Conservation (phyloP, 2,888 invertebrate species). For the Stenotaenia linearis region DNA sequence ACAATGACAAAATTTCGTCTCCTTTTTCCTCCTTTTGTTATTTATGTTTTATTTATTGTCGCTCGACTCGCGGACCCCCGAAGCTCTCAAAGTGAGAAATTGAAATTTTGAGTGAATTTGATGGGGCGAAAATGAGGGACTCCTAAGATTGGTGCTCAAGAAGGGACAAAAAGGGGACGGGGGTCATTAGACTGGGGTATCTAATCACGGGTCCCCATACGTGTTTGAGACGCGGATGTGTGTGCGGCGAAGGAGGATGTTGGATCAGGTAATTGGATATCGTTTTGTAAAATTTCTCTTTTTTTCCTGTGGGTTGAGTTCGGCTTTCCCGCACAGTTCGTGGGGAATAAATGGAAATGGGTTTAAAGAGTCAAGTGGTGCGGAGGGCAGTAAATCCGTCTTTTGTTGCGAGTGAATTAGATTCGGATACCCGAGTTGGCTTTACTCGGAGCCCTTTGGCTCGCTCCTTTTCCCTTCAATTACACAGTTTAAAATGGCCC, state of each 20-base stretch:
- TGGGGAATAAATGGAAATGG: constrained; percentile 13
- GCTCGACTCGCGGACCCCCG: background rate
- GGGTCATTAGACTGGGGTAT: background rate
- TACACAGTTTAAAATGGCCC: background rate
- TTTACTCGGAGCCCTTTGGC: background rate
- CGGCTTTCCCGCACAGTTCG: background rate
- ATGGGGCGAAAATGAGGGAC: background rate
- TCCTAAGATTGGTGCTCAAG: background rate
- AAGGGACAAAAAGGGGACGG: too few species aligned
- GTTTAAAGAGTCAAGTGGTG: constrained; percentile 14
- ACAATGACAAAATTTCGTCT: background rate
- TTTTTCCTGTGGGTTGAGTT: background rate
- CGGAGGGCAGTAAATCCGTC: constrained; percentile 14
- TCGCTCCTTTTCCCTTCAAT: background rate
- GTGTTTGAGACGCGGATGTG: too few species aligned
- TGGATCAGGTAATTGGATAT: background rate
- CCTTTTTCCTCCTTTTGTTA: background rate
- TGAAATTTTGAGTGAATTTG: background rate
- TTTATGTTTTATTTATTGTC: background rate
- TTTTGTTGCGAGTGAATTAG: background rate
- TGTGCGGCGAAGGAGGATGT: background rate
- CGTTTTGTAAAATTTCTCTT: background rate
- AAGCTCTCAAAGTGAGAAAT: too few species aligned
- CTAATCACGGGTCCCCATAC: background rate
- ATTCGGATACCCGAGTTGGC: constrained; percentile 14